Evolutionary conservation across 35 echinoderm and acorn worm species (phyloP).

Genomic region (Heliocidaris tuberculata): DNA sequence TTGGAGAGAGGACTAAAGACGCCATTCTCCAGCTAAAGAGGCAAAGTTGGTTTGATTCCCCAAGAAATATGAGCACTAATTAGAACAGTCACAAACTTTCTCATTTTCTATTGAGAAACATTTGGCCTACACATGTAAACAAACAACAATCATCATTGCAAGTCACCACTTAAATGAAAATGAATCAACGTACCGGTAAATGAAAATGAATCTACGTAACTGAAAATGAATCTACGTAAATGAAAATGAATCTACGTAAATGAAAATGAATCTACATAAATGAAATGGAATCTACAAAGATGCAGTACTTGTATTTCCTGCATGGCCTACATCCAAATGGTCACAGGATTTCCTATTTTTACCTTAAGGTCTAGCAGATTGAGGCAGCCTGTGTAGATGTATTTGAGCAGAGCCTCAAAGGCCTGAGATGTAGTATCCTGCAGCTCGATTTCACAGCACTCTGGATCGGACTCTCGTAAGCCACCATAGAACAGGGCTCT

Average conservation of each 20-base stretch:
- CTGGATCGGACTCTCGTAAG: conserved; percentile 86
- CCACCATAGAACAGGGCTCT: conserved; percentile 95
- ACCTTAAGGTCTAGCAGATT: conserved; percentile 84
- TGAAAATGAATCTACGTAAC: too few species aligned
- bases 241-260: neutral
- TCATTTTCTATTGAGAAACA: too few species aligned
- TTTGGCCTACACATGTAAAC: neutral
- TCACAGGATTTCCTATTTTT: neutral
- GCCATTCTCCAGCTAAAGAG: too few species aligned
- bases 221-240: too few species aligned
- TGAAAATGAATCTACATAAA: neutral
- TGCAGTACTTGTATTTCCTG: neutral
- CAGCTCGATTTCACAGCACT: conserved; percentile 79
- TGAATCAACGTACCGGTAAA: too few species aligned
- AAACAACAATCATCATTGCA: neutral
- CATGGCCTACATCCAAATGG: neutral
- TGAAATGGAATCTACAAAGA: neutral
- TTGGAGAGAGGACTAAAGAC: too few species aligned
- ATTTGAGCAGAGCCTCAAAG: conserved; percentile 86
- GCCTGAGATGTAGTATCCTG: conserved; percentile 87
- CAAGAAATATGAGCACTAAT: too few species aligned
- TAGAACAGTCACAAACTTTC: too few species aligned
- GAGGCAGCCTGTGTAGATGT: conserved; percentile 91
- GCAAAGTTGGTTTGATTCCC: too few species aligned
- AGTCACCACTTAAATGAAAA: too few species aligned